Conservation (phyloP, 1,140 invertebrate genomes). For the Eufriesea mexicana region DNA sequence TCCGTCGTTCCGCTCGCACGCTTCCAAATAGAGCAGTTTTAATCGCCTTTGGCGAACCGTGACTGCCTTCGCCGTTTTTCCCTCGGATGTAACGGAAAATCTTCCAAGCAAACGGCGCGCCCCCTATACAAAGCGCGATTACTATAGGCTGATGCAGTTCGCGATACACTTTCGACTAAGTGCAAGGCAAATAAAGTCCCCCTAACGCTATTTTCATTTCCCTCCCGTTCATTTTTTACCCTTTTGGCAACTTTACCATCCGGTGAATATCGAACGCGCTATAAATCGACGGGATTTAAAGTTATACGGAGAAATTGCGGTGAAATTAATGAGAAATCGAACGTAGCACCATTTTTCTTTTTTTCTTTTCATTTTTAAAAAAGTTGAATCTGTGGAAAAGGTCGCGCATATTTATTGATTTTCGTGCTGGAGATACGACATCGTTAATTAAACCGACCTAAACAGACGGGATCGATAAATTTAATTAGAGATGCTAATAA, state of each 20-base stretch:
- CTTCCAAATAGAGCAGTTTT: constrained; percentile 33
- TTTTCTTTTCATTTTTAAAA: background rate
- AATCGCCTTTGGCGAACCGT: constrained; percentile 36
- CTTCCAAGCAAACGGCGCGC: background rate
- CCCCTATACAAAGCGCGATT: background rate
- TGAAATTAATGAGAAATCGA: background rate
- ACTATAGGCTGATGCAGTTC: background rate
- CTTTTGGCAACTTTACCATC: background rate
- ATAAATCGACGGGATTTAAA: background rate
- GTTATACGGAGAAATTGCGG: background rate
- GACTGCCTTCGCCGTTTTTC: constrained; percentile 17
- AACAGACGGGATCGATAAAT: background rate
- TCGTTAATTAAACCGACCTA: background rate
- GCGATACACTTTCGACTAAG: constrained; percentile 1
- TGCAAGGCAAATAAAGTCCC: background rate
- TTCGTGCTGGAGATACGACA: background rate
- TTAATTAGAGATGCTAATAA: background rate
- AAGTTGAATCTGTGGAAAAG: accelerated
- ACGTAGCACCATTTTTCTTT: too few relatives aligned
- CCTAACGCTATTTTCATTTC: background rate
- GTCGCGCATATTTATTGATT: background rate
- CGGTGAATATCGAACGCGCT: background rate
- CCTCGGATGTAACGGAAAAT: constrained; percentile 1
- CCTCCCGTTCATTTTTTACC: too few relatives aligned
- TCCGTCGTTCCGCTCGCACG: constrained; percentile 22